phyloP scores from a whole-genome alignment of 53 echinoderm and acorn worm species.

The Astropecten irregularis region DNA sequence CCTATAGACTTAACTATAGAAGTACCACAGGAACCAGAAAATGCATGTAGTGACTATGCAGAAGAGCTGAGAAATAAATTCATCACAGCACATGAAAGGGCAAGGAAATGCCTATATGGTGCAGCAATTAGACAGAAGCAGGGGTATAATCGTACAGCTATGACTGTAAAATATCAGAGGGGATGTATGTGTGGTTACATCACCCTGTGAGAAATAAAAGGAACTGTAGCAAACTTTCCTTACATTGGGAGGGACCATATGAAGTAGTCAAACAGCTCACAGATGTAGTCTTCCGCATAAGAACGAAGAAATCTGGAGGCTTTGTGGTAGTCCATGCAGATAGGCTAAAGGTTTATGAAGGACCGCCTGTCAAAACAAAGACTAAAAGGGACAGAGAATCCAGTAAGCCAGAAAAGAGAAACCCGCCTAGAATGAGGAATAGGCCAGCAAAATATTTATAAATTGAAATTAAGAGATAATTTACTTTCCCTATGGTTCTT shows the following conservation, averaged over 20 bases:
- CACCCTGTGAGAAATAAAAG: neutral
- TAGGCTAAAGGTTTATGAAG: neutral
- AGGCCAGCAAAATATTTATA: too few relatives aligned
- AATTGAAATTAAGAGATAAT: neutral
- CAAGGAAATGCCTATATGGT: neutral
- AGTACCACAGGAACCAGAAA: neutral
- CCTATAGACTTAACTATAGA: constrained; percentile 18
- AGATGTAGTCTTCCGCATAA: neutral
- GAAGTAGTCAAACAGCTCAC: constrained; percentile 4
- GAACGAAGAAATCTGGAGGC: neutral
- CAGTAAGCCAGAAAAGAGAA: neutral
- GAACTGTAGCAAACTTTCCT: neutral
- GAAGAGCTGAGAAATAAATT: neutral
- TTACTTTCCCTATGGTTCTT: too few relatives aligned
- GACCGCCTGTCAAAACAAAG: neutral
- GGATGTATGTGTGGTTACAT: constrained; percentile 18
- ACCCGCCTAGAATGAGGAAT: too few relatives aligned
- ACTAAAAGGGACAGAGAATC: neutral
- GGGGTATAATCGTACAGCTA: neutral
- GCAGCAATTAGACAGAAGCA: neutral
- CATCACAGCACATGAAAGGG: neutral
- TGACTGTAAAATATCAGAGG: neutral
- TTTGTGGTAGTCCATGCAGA: neutral
- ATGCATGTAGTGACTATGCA: constrained; percentile 12
- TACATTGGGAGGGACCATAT: constrained; percentile 29